A percentile compares a stretch with the other conserved stretches of the same genome.
Conservation (phyloP, 2,888 invertebrate species). For the Anticlea derivata region DNA sequence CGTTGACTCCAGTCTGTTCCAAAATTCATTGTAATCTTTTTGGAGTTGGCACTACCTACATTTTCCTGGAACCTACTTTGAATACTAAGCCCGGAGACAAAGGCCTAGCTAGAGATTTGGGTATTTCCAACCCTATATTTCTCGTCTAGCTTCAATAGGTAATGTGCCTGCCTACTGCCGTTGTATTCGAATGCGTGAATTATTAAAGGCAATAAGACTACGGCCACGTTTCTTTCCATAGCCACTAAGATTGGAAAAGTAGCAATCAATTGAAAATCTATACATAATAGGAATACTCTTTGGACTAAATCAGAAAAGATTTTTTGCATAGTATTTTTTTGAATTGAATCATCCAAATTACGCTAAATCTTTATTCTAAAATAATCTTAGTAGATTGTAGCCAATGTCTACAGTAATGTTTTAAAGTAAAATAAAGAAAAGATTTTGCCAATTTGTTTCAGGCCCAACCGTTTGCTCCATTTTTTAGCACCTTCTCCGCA, state of each 20-base stretch:
- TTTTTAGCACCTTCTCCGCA: slow-evolving; percentile 5
- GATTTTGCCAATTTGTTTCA: slow-evolving; percentile 11
- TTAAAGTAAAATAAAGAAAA: slow-evolving; percentile 15
- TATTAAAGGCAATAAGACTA: slow-evolving; percentile 39
- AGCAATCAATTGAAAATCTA: background rate
- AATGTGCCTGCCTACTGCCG: slow-evolving; percentile 29
- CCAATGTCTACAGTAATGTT: slow-evolving; percentile 15
- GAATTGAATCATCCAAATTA: background rate
- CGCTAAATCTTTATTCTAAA: slow-evolving; percentile 1
- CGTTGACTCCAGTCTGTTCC: slow-evolving; percentile 2
- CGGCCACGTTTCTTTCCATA: slow-evolving; percentile 38
- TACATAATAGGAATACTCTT: no score
- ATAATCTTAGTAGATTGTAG: slow-evolving; percentile 5
- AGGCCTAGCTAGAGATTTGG: slow-evolving; percentile 17
- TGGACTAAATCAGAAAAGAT: no score
- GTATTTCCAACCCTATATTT: slow-evolving; percentile 22
- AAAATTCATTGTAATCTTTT: slow-evolving; percentile 7
- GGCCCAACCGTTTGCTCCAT: slow-evolving; percentile 1
- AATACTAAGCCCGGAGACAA: slow-evolving; percentile 23
- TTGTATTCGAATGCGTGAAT: slow-evolving; percentile 37
- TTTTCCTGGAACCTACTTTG: slow-evolving; percentile 17
- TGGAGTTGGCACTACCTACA: slow-evolving; percentile 5
- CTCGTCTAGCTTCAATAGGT: slow-evolving; percentile 26
- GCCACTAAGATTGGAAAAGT: slow-evolving; percentile 8
- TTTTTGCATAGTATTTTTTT: background rate